Base-by-base conservation (phyloP, 2,888 invertebrate genomes). In the Alcis repandata region DNA sequence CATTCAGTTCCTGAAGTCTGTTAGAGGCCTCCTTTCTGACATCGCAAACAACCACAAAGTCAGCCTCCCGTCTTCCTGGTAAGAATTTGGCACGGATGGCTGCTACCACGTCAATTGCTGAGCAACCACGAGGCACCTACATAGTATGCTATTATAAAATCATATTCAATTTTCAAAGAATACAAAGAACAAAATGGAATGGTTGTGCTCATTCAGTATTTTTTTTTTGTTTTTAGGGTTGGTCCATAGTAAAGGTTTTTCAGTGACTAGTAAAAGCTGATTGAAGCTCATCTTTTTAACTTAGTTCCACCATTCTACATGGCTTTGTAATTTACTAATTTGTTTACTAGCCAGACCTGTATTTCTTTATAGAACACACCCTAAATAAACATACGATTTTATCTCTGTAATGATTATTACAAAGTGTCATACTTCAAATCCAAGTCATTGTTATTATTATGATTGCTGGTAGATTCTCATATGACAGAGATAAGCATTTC, bases 11-110 rank as follows among this genome's bases (percentile, higher is more conserved):
- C 82, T 97, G 95, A 73, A 98, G 95, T 74, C 97, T 94, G 79
- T 95, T 94, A 69, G 95, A 94, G 75, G 94, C 95, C 87, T 98
- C 97, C 85, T 97, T 98, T 74, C 95, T 95, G 51, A 97, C 97
- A 92, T 98, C 98, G 92, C 98, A 98, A 27, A 97, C 98, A 77
- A 97, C 97, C 64, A 98, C 94, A 92, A 98, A 98, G 84, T 98
- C 98, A 17, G 96, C 97, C 88, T 98, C 98, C 74, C 96, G 92
- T 79, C 96, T 95, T 36, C 96, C 96, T 65, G 89, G 90, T 79
- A 97, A 95, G 89, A 98, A 97, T 81, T 95, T 95, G 76, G 96
- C 95, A 77, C 98, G 92, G 70, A 98, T 96, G 59, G 95, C 94
- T 80, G 96, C 94, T 27, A 97, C 97, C 56, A 97, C 95, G 74